phyloP scores from a whole-genome alignment of 1,140 invertebrate genomes.

The Plectrocnemia conspersa region DNA sequence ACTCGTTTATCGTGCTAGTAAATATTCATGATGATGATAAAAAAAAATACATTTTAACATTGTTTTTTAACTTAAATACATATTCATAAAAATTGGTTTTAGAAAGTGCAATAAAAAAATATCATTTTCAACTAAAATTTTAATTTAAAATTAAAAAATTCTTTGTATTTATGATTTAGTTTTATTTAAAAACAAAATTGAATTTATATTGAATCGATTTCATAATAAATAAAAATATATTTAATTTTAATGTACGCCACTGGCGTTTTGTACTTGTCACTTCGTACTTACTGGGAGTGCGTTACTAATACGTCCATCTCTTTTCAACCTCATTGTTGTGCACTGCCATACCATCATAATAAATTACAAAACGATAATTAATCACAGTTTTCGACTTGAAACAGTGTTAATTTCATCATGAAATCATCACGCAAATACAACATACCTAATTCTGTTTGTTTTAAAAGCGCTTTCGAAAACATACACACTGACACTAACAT shows the following conservation, averaged over 20 bases:
- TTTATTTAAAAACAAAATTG: not conserved
- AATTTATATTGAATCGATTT: not conserved
- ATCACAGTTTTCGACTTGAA: not conserved
- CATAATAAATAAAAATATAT: not conserved
- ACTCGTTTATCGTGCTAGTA: no score
- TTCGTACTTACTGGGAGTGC: not conserved
- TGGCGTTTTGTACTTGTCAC: not conserved
- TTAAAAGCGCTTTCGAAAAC: no score
- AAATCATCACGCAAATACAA: no score
- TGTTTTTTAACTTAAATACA: no score
- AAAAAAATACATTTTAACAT: no score
- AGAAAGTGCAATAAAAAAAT: constrained; percentile 6
- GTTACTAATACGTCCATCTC: not conserved
- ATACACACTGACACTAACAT: no score
- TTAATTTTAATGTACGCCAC: constrained; percentile 1
- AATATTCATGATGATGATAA: no score
- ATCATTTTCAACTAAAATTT: not conserved
- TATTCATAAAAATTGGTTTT: no score
- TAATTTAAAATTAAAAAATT: not conserved
- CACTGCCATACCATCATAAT: not conserved
- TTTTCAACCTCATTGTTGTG: not conserved
- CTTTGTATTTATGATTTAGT: not conserved
- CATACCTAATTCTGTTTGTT: no score
- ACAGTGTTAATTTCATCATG: not conserved
- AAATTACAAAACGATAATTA: constrained; percentile 2